These are phyloP conservation scores for Papilio polytes DNA, from an alignment of 1,140 invertebrate species.

Conservation along the genomic window DNA sequence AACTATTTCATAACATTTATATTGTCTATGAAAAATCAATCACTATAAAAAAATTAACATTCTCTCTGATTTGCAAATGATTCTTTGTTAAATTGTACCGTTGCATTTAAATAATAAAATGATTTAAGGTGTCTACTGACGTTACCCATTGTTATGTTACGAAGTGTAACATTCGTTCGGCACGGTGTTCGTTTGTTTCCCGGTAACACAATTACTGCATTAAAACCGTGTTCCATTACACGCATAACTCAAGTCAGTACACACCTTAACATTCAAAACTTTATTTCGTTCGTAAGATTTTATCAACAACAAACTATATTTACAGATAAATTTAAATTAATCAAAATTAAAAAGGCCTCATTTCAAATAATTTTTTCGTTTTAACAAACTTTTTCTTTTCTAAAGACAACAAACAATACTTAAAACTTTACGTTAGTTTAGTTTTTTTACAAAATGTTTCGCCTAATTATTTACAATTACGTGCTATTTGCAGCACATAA, in stretches of 20 bases:
- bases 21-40: neutral
- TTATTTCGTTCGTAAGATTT: conserved; percentile 1
- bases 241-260: too few relatives aligned
- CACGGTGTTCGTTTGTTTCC: too few relatives aligned
- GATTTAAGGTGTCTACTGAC: too few relatives aligned
- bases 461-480: neutral
- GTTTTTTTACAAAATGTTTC: conserved; percentile 16
- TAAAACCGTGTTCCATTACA: too few relatives aligned
- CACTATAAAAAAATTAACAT: neutral
- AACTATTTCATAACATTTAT: neutral
- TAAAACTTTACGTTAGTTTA: neutral
- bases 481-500: neutral
- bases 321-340: neutral
- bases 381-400: neutral
- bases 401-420: neutral
- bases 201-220: too few relatives aligned
- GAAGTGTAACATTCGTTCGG: too few relatives aligned
- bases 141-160: too few relatives aligned
- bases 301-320: neutral
- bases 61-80: neutral
- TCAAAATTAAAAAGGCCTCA: neutral
- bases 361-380: neutral
- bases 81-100: too few relatives aligned
- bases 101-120: too few relatives aligned
- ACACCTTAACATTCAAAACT: neutral